These are phyloP conservation scores for Cotesia vestalis DNA, from an alignment of 1,140 invertebrate genomes.

Conservation along the genomic window DNA sequence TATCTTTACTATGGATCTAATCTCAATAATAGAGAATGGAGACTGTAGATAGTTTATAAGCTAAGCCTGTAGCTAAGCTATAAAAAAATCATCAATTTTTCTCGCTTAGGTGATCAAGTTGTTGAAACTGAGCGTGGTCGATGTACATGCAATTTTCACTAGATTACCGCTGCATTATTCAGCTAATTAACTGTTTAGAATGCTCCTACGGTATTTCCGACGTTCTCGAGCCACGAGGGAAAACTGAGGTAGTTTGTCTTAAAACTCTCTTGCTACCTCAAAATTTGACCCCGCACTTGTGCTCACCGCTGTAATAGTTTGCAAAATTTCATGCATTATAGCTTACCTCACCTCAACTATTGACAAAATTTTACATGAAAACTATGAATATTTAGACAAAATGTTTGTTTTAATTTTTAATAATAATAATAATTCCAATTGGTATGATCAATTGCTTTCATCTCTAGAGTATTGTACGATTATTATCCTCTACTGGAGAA, in stretches of 20 bases:
- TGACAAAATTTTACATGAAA: not conserved
- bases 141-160: slow-evolving; percentile 60
- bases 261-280: slow-evolving; percentile 23
- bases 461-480: not conserved
- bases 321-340: not conserved
- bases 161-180: slow-evolving; percentile 63
- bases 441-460: too few species aligned
- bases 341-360: not conserved
- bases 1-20: too few species aligned
- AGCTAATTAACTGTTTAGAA: slow-evolving; percentile 59
- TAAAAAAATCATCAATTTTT: slow-evolving; percentile 3
- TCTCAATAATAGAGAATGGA: too few species aligned
- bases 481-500: slow-evolving; percentile 22
- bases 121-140: slow-evolving; percentile 32
- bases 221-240: slow-evolving; percentile 25
- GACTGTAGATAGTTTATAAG: too few species aligned
- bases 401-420: not conserved
- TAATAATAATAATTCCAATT: not conserved
- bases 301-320: not conserved
- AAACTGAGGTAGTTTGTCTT: slow-evolving; percentile 34
- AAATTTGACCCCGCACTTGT: not conserved
- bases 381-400: too few species aligned
- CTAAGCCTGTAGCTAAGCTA: too few species aligned
- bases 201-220: slow-evolving; percentile 40
- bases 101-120: slow-evolving; percentile 11